Base-by-base conservation (phyloP, 2,113 vertebrate species). In the Salvator merianae region DNA sequence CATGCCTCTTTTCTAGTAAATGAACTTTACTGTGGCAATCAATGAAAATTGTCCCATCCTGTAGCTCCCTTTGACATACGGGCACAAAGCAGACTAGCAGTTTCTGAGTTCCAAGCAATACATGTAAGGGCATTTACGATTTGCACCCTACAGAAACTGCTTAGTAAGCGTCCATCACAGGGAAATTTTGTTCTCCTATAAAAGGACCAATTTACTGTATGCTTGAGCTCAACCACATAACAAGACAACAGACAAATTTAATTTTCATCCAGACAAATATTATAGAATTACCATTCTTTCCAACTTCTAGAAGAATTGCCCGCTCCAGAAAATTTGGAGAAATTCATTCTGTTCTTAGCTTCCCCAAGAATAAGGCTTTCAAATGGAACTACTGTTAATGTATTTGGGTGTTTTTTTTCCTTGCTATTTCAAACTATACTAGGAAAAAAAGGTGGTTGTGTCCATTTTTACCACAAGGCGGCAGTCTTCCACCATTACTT, bases 401-500 rank as follows among this genome's bases (percentile, higher is more conserved):
- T 47, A 47, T 47, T 47, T n/a, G n/a, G n/a, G 36, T 43, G 71
- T 55, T 6, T 72, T 13, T 24, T 40, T 55, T 30, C 22, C 4
- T 20, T 22, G 12, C 30, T 22, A 30, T 30, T 63, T 43, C 70
- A 76, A 53, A 66, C 18, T 22, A 5, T 3, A 50, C 13, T 14
- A 24, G 55, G 13, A 53, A 69, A 28, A 70, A 16, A 18, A n/a
- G 12, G 26, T 24, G 18, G 10, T 79, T 26, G 18, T 73, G 26
- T 26, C 26, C 55, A 2, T 5, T 73, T 79, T 55, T 3, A 34
- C 59, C 85, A 78, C 43, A 73, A 73, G 85, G 34, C 68, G 75
- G 85, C 75, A 66, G 34, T 22, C 7, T 22, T 87, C 30, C 18
- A 73, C 59, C 69, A 83, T 38, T 36, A 59, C 50, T 73, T 87